These are phyloP conservation scores for Bufo bufo DNA, from an alignment of 2,113 vertebrate species.

Conservation along the genomic window DNA sequence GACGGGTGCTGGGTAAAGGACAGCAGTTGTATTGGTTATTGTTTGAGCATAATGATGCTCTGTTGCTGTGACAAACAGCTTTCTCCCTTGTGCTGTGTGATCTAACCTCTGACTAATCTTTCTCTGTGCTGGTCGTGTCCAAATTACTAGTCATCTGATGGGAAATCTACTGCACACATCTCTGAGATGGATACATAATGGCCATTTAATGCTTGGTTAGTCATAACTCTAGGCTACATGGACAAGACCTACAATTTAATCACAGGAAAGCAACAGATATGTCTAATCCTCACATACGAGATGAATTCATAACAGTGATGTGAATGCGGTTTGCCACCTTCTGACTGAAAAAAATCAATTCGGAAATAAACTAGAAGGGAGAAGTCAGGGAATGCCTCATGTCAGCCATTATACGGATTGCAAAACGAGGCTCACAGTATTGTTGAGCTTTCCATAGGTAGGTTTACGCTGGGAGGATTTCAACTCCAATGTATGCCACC, in stretches of 20 bases:
- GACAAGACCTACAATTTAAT: background rate
- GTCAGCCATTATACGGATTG: background rate
- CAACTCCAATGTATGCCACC: too few species aligned
- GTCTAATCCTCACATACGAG: background rate
- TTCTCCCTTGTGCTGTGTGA: conserved; percentile 35
- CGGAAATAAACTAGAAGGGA: background rate
- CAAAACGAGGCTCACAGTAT: background rate
- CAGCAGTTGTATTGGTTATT: conserved; percentile 43
- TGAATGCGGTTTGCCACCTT: background rate
- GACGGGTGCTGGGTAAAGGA: background rate
- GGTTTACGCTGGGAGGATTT: too few species aligned
- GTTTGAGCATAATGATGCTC: conserved; percentile 52
- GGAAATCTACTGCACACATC: conserved; percentile 6
- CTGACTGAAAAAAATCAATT: background rate
- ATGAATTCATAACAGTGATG: background rate
- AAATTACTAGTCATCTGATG: background rate
- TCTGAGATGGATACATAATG: background rate
- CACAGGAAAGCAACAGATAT: background rate
- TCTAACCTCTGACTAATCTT: conserved; percentile 52
- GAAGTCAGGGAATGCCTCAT: background rate
- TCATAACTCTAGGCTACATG: background rate
- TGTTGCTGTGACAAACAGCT: conserved; percentile 41
- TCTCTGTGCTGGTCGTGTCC: background rate
- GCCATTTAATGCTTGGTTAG: background rate
- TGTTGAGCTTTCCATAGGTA: background rate